These are phyloP conservation scores for Mesembrinibis cayennensis DNA, from an alignment of 2,113 vertebrate genomes.

Conservation along the genomic window DNA sequence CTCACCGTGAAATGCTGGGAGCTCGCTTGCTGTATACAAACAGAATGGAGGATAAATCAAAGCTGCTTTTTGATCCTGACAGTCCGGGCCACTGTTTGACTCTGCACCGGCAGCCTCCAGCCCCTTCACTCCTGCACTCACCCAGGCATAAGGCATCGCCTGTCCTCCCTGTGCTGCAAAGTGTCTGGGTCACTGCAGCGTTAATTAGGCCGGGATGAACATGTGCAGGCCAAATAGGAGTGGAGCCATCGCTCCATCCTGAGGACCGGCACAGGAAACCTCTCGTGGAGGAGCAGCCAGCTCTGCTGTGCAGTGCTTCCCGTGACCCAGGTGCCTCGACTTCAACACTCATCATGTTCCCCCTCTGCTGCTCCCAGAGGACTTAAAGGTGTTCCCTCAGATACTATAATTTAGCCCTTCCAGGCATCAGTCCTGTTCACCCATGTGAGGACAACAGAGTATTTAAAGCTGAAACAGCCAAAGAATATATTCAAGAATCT, in stretches of 20 bases:
- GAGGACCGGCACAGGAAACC: neutral
- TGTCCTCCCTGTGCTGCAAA: neutral
- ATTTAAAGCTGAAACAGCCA: conserved; percentile 42
- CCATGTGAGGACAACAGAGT: neutral
- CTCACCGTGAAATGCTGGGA: neutral
- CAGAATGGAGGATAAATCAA: neutral
- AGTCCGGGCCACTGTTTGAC: rapidly evolving
- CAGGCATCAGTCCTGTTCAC: conserved; percentile 23
- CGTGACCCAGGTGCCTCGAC: neutral
- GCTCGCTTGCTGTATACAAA: neutral
- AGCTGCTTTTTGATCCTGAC: neutral
- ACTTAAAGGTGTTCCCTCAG: conserved; percentile 19
- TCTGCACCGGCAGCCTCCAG: rapidly evolving
- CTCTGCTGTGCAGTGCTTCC: neutral
- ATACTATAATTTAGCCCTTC: conserved; percentile 23
- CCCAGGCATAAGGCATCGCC: neutral
- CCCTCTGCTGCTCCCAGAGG: neutral
- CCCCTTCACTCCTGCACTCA: neutral
- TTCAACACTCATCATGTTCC: neutral
- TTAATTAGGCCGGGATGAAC: neutral
- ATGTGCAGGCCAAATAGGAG: neutral
- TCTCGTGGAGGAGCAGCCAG: neutral
- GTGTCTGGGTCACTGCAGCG: rapidly evolving
- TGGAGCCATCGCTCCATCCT: neutral
- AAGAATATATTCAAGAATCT: conserved; percentile 58